Evolutionary conservation across 2,113 vertebrate species (phyloP), one percentile per base, ranked within the genome.

Genomic region (Plectropomus leopardus): DNA sequence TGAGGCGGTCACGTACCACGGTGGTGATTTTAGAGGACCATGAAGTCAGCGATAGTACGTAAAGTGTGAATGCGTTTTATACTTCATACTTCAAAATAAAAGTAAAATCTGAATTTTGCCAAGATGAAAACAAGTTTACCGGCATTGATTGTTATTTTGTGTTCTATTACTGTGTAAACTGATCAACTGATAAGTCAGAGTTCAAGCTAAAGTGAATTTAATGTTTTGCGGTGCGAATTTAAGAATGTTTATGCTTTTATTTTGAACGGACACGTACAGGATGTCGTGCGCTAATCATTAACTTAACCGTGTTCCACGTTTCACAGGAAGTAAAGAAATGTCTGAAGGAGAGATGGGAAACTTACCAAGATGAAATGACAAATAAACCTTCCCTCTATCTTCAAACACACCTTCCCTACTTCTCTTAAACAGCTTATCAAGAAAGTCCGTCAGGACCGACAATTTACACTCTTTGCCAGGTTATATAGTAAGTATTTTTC

Each of bases 291-390:
- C 42, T 8, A 28, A 1, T 42, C 28, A 0, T 45, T 2, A 4
- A 1, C 30, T 78, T 83, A 7, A 84, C 2, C 9, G 5, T 40
- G 36, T 57, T 94, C 84, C 77, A 94, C 93, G 89, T 94, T 57
- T 67, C 57, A 55, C 82, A 89, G 90, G 88, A 94, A 92, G 81
- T 86, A 84, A 68, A 84, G 88, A 88, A 8, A 48, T 73, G 57
- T 54, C 32, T 51, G 16, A 65, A 74, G 72, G 54, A 87, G 63
- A 88, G 53, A 73, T 7, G 30, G 16, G 48, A 42, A 76, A 57
- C 32, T 78, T 48, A 7, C 4, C n/a, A 48, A 17, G 76, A 61
- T 85, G 50, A 60, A 32, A n/a, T 69, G 80, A 78, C 24, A 32
- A 23, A 19, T 34, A 78, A 69, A 64, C 58, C 63, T 14, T 42